These are phyloP conservation scores for Drosophila rufa DNA, from an alignment of 1,140 invertebrate species.

Conservation along the genomic window DNA sequence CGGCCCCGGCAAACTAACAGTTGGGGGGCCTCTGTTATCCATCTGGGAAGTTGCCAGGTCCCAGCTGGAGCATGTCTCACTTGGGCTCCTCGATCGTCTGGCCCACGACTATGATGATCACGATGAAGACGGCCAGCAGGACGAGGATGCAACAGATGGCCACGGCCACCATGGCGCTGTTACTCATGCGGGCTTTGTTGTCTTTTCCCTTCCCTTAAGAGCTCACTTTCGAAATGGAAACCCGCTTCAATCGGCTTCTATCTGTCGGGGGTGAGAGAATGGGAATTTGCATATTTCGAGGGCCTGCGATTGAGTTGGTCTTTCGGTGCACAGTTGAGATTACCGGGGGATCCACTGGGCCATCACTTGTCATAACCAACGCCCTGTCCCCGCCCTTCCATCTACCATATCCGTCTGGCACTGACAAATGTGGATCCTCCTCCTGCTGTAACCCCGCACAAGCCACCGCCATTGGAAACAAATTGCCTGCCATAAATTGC, in stretches of 20 bases:
- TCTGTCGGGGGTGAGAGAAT: conserved; percentile 28
- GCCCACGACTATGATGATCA: conserved; percentile 91
- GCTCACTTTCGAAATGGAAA: conserved; percentile 21
- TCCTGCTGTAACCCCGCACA: neutral
- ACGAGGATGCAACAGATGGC: conserved; percentile 92
- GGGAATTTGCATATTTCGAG: conserved; percentile 52
- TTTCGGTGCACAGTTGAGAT: conserved; percentile 72
- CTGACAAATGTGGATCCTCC: conserved; percentile 55
- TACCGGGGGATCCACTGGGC: conserved; percentile 45
- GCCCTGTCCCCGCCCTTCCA: neutral
- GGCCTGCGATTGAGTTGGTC: conserved; percentile 4
- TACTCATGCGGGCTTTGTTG: conserved; percentile 71
- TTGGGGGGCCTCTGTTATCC: conserved; percentile 84
- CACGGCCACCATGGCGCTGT: conserved; percentile 89
- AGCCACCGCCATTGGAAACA: conserved; percentile 47
- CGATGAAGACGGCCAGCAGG: conserved; percentile 90
- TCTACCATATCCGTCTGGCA: conserved; percentile 29
- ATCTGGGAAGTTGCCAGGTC: conserved; percentile 85
- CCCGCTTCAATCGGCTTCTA: conserved; percentile 10
- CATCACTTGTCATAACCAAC: conserved; percentile 65
- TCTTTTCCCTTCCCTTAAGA: conserved; percentile 3
- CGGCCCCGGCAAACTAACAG: conserved; percentile 65
- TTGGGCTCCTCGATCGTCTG: conserved; percentile 89
- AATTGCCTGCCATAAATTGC: conserved; percentile 78
- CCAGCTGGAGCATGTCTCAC: conserved; percentile 86